Base-by-base conservation (phyloP, 2,888 invertebrate genomes). In the Spatulosminthurus flaviceps region DNA sequence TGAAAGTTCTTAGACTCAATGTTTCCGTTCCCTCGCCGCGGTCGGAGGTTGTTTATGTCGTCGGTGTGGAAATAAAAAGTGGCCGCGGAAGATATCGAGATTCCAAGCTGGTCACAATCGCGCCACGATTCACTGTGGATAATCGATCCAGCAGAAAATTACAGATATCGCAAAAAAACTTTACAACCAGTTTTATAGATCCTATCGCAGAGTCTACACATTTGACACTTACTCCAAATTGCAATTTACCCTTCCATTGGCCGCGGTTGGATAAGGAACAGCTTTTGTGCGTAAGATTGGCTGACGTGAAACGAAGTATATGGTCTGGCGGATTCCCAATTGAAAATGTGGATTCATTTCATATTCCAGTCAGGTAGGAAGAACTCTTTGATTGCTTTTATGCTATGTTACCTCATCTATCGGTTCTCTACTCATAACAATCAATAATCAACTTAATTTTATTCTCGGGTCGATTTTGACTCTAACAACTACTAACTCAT, bases 191-290 rank as follows among this genome's bases (percentile, higher is more conserved):
- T 60, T 89, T 92, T 83, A 93, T 93, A 85, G 92, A 93, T 88
- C 92, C 92, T 0, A 91, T 91, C 83, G 92, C 92, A 81, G 90
- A 90, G 86, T 91, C 92, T 51, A 92, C 92, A 69, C 92, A 93
- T 87, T 90, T 96, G 87, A 91, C 92, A 80, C 93, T 96, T 0
- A 92, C 95, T 86, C 92, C 96, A 0, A 94, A 94, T 83, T 95
- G 95, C 87, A 94, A 93, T 87, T 92, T 97, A 89, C 94, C 98
- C 22, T 99, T 97, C 89, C 97, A 99, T 89, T 99, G 98, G 97
- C 94, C 97, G 74, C 91, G 95, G 82, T 91, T 94, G 85, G 97
- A 97, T 87, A 93, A 94, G 84, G 95, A 95, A 86, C 95, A 94
- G 86, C 89, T 96, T 86, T 90, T 98, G 71, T 96, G 97, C 89